phyloP scores from a whole-genome alignment of 2,888 invertebrate genomes.

The Congeria kusceri region DNA sequence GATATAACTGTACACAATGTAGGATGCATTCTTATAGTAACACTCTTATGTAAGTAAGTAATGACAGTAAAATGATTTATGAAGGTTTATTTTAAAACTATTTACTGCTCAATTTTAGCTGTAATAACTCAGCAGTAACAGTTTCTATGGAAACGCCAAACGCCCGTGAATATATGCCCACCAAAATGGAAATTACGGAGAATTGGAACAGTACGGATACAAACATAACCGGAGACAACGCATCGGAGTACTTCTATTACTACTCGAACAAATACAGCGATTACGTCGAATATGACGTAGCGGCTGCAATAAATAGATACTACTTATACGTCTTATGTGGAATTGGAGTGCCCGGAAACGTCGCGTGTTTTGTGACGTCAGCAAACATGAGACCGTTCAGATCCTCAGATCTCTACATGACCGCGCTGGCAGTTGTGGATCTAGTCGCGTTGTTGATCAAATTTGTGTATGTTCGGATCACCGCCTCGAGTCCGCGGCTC shows the following conservation, averaged over 20 bases:
- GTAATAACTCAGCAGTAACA: too few relatives aligned
- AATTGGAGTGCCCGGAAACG: slow-evolving; percentile 75
- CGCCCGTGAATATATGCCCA: too few relatives aligned
- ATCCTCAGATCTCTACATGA: slow-evolving; percentile 74
- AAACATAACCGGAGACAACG: neutral
- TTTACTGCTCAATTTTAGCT: too few relatives aligned
- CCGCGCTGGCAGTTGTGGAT: slow-evolving; percentile 76
- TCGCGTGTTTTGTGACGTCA: slow-evolving; percentile 75
- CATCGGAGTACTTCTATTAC: slow-evolving; percentile 3
- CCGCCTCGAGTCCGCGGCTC: slow-evolving; percentile 63
- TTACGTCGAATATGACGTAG: slow-evolving; percentile 53
- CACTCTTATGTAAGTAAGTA: too few relatives aligned
- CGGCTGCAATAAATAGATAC: slow-evolving; percentile 71
- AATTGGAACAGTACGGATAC: neutral
- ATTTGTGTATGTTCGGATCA: slow-evolving; percentile 66
- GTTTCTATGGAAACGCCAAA: too few relatives aligned
- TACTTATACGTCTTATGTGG: slow-evolving; percentile 73
- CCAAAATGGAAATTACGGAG: too few relatives aligned
- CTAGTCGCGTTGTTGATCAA: slow-evolving; percentile 72
- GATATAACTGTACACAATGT: too few relatives aligned
- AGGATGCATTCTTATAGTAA: too few relatives aligned
- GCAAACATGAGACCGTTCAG: slow-evolving; percentile 71
- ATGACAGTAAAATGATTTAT: too few relatives aligned
- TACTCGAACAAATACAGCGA: slow-evolving; percentile 6
- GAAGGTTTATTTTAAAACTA: too few relatives aligned